phyloP scores from a whole-genome alignment of 2,113 vertebrate genomes.

The Oncorhynchus masou region DNA sequence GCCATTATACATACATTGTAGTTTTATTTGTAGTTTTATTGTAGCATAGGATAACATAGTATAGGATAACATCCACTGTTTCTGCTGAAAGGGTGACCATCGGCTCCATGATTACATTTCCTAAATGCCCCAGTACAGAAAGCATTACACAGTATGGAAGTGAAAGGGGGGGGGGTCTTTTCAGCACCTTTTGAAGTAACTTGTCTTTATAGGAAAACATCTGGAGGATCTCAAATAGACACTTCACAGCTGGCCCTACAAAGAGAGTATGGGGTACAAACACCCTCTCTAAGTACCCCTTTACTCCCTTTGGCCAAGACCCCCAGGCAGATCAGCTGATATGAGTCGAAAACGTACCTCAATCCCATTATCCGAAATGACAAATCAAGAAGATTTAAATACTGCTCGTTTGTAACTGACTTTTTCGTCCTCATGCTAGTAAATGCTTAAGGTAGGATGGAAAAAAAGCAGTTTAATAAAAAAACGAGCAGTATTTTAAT shows the following conservation, averaged over 20 bases:
- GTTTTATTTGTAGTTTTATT: not conserved
- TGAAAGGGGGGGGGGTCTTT: slow-evolving; percentile 47
- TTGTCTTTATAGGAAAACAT: slow-evolving; percentile 61
- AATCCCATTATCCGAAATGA: too few relatives aligned
- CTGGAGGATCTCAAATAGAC: slow-evolving; percentile 63
- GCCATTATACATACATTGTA: not conserved
- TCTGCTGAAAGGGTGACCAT: slow-evolving; percentile 34
- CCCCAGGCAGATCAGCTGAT: too few relatives aligned
- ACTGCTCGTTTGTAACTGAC: too few relatives aligned
- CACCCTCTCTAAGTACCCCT: slow-evolving; percentile 33
- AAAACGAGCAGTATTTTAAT: too few relatives aligned
- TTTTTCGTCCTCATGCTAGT: too few relatives aligned
- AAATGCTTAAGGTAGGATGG: too few relatives aligned
- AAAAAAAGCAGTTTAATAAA: too few relatives aligned
- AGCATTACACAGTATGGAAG: slow-evolving; percentile 34
- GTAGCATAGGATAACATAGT: too few relatives aligned
- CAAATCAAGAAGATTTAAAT: too few relatives aligned
- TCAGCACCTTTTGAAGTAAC: slow-evolving; percentile 68
- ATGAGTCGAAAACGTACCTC: too few relatives aligned
- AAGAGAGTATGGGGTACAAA: slow-evolving; percentile 50
- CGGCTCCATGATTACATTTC: slow-evolving; percentile 67
- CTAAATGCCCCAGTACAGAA: slow-evolving; percentile 64
- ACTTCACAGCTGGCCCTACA: slow-evolving; percentile 66
- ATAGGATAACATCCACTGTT: not conserved
- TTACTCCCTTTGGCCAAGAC: slow-evolving; percentile 13